phyloP scores from a whole-genome alignment of 2,888 invertebrate genomes.

The Zootermopsis nevadensis region DNA sequence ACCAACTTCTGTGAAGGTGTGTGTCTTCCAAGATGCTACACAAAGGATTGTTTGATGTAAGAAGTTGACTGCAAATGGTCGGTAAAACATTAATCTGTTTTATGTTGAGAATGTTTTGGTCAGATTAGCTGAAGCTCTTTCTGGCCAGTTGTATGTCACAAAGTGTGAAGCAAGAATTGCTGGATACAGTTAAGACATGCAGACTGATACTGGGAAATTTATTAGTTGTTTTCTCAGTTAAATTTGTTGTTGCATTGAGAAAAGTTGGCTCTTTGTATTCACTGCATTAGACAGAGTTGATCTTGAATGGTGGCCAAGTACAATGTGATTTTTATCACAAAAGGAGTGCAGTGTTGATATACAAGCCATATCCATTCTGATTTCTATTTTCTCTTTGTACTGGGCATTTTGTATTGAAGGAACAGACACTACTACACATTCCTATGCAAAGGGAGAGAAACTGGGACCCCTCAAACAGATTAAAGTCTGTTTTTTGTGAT shows the following conservation, averaged over 20 bases:
- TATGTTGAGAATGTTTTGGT: too few relatives aligned
- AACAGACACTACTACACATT: slow-evolving; percentile 2
- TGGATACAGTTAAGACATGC: neutral
- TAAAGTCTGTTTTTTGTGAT: neutral
- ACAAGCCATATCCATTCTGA: slow-evolving; percentile 18
- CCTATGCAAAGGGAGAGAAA: neutral
- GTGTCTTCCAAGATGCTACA: neutral
- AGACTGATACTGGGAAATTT: neutral
- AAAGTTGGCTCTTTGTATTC: too few relatives aligned
- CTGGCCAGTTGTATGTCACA: neutral
- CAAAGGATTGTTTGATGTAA: neutral
- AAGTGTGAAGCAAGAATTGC: neutral
- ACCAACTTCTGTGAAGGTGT: slow-evolving; percentile 1
- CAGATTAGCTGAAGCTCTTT: too few relatives aligned
- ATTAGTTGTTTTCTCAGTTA: neutral
- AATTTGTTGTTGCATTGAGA: neutral
- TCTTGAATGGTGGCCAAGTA: too few relatives aligned
- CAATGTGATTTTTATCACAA: neutral
- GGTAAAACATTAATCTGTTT: too few relatives aligned
- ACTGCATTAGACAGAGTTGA: too few relatives aligned
- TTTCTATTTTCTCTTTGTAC: slow-evolving; percentile 18
- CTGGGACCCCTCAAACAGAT: neutral
- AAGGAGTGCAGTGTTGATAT: neutral
- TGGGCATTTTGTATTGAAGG: slow-evolving; percentile 18
- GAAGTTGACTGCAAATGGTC: neutral